These are phyloP conservation scores for Paralichthys olivaceus DNA, from an alignment of 2,113 vertebrate species.

Conservation along the genomic window DNA sequence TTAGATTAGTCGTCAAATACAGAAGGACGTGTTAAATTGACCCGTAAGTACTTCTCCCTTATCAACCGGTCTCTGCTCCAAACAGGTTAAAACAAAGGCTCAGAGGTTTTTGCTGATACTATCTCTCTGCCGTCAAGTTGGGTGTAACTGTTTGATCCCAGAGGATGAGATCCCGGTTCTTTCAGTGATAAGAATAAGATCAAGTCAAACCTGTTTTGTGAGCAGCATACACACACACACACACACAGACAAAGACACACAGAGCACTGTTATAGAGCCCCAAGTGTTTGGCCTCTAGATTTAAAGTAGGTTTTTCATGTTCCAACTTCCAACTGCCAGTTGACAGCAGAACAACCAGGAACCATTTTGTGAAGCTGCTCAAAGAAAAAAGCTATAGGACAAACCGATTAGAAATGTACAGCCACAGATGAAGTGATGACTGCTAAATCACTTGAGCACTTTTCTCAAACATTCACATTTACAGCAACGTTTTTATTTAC, in stretches of 20 bases:
- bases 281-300: conserved; percentile 25
- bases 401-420: conserved; percentile 10
- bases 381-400: conserved; percentile 21
- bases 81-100: conserved; percentile 53
- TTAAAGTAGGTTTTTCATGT: neutral
- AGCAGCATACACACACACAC: conserved; percentile 9
- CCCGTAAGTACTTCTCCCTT: neutral
- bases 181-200: conserved; percentile 46
- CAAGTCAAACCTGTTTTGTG: conserved; percentile 64
- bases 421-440: conserved; percentile 30
- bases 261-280: conserved; percentile 37
- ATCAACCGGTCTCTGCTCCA: neutral
- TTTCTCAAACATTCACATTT: conserved; percentile 45
- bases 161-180: conserved; percentile 36
- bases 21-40: neutral
- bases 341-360: conserved; percentile 14
- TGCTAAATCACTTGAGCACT: conserved; percentile 52
- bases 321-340: conserved; percentile 29
- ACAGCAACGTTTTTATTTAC: neutral
- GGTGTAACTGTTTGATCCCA: conserved; percentile 21
- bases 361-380: conserved; percentile 33
- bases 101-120: conserved; percentile 2
- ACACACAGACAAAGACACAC: neutral
- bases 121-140: neutral
- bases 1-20: neutral